Conservation (phyloP, 1,140 invertebrate genomes). For the Onthophagus taurus region DNA sequence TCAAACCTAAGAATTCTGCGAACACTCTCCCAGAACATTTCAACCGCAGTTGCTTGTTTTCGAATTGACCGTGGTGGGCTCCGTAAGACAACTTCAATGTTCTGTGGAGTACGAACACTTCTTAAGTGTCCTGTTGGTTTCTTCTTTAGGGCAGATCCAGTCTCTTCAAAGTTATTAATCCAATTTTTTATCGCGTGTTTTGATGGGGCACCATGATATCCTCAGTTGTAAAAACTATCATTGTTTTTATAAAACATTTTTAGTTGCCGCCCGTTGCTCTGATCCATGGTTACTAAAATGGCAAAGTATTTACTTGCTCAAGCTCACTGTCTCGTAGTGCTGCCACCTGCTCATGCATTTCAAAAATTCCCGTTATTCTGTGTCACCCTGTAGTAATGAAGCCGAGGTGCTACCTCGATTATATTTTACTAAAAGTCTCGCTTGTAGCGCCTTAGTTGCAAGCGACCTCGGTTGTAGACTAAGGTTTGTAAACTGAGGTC, state of each 20-base stretch:
- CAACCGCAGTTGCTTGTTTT: background rate
- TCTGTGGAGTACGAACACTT: background rate
- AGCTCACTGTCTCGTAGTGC: too few species aligned
- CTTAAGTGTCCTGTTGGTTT: background rate
- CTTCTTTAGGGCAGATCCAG: slow-evolving; percentile 1
- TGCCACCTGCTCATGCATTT: background rate
- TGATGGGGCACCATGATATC: background rate
- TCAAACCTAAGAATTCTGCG: background rate
- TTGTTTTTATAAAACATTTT: slow-evolving; percentile 1
- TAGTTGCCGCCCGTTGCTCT: background rate
- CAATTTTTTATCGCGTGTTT: background rate
- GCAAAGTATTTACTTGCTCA: too few species aligned
- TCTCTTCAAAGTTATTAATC: slow-evolving; percentile 1
- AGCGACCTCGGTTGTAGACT: too few species aligned
- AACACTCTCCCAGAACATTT: background rate
- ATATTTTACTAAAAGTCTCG: too few species aligned
- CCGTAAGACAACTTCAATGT: slow-evolving; percentile 1
- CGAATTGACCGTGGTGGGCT: background rate
- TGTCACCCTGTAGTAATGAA: too few species aligned
- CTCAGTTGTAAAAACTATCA: background rate
- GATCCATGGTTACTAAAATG: too few species aligned
- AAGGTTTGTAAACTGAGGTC: too few species aligned
- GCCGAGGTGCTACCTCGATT: too few species aligned
- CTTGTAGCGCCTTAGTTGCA: too few species aligned
- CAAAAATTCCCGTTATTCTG: background rate